Evolutionary conservation across 2,113 vertebrate genomes (phyloP).

Genomic region (Pipra filicauda): DNA sequence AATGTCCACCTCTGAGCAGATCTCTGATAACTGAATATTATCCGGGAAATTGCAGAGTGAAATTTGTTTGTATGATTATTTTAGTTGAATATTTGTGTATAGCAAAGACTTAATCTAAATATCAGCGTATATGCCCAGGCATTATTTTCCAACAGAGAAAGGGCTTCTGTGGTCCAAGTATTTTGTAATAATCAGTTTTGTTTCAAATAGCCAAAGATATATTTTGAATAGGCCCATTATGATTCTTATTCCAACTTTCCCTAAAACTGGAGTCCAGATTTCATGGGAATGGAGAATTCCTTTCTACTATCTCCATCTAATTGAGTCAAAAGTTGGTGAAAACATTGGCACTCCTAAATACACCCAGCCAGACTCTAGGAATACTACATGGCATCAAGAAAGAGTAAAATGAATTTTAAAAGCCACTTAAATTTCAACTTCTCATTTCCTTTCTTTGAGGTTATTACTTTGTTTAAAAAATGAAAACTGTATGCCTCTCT

Average conservation of each 20-base stretch:
- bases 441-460: neutral
- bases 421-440: neutral
- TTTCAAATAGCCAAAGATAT: neutral
- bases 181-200: neutral
- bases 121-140: neutral
- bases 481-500: neutral
- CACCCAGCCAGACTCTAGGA: neutral
- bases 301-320: neutral
- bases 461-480: constrained; percentile 39
- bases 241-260: neutral
- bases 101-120: neutral
- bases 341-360: neutral
- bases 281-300: neutral
- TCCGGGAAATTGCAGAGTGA: neutral
- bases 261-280: neutral
- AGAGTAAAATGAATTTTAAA: neutral
- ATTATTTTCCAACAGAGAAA: neutral
- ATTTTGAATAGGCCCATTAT: neutral
- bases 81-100: neutral
- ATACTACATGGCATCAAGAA: neutral
- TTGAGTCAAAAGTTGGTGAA: neutral
- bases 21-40: neutral
- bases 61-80: neutral
- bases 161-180: neutral
- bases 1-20: neutral